Evolutionary conservation across 2,888 invertebrate species (phyloP), one percentile per base, ranked within the genome.

Genomic region (Stegana nigrithorax): DNA sequence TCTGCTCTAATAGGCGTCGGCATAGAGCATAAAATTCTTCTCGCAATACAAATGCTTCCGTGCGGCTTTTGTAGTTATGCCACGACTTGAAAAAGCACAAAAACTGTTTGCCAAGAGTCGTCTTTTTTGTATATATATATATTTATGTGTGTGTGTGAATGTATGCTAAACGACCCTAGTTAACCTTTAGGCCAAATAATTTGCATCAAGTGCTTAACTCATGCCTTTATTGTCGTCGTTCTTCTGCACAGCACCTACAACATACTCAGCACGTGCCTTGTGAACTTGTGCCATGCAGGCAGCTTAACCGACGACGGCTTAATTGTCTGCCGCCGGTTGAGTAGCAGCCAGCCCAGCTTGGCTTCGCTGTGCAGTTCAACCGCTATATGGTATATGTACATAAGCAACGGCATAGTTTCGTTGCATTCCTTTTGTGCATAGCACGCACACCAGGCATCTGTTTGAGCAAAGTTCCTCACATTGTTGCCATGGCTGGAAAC

Each of bases 181-280:
- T 77, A 77, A 77, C 80, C 77, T 76, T 66, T 32, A 66, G 50
- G 55, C 59, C 62, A 55, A 62, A 62, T 66, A 60, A 62, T 62
- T 66, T 77, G 75, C 80, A 77, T 76, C 72, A 73, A 71, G 78
- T 73, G 70, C 78, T 75, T 76, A 77, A 77, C 75, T 77, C 53
- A 51, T 50, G 50, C 25, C 23, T n/a, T 50, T 50, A 23, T 73
- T 60, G 56, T 73, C 65, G 65, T 69, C 62, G 27, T 17, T 12
- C 32, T 32, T 14, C 7, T 2, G 12, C 25, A 36, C 26, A 39
- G 23, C 42, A 39, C 21, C 19, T 26, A 39, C 57, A n/a, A 39
- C 42, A 39, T 17, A 23, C 57, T 25, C 27, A 21, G 10, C 42
- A 2, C 23, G 7, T 51, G 12, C 12, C 10, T 12, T 23, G 21